These are phyloP conservation scores for Cybosia mesomella DNA, from an alignment of 2,888 invertebrate species.

Conservation along the genomic window DNA sequence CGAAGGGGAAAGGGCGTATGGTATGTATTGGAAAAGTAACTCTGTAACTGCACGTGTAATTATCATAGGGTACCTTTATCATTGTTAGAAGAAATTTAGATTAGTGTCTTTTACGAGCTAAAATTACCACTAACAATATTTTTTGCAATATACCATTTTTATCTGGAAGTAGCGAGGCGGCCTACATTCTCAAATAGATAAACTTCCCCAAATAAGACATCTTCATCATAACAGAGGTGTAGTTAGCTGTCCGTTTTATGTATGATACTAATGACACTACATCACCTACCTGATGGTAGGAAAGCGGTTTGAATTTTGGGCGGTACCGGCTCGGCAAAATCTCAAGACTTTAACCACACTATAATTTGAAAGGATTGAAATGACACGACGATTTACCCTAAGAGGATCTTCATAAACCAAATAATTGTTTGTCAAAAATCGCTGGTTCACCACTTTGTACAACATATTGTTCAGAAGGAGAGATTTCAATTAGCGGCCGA, in stretches of 20 bases:
- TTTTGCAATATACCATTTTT: background rate
- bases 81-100: too few relatives aligned
- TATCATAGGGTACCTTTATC: too few relatives aligned
- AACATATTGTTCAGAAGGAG: constrained; percentile 52
- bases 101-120: background rate
- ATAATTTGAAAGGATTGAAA: background rate
- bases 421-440: constrained; percentile 42
- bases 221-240: background rate
- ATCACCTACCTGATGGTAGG: background rate
- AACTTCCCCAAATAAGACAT: background rate
- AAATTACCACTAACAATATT: too few relatives aligned
- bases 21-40: background rate
- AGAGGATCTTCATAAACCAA: constrained; percentile 28
- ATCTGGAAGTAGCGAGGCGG: background rate
- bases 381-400: constrained; percentile 15
- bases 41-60: background rate
- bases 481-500: constrained; percentile 69
- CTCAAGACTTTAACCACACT: background rate
- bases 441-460: constrained; percentile 38
- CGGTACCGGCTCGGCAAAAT: background rate
- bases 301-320: background rate
- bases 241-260: background rate
- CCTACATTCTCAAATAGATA: background rate
- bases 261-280: too few relatives aligned
- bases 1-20: too few relatives aligned